Conservation (phyloP, 2,888 invertebrate genomes). For the Drepana falcataria region DNA sequence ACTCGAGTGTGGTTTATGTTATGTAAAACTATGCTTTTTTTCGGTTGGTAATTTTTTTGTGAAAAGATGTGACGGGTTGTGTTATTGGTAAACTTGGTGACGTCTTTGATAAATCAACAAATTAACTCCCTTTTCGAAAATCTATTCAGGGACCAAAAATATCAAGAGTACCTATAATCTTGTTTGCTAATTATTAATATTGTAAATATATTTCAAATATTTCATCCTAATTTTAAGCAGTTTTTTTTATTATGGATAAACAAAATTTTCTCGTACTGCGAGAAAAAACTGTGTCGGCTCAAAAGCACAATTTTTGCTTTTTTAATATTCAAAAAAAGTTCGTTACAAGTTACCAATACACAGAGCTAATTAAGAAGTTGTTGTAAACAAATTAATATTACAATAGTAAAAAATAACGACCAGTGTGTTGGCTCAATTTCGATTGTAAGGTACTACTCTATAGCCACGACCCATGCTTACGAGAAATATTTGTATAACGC, state of each 20-base stretch:
- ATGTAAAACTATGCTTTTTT: constrained; percentile 26
- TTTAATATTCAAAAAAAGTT: constrained; percentile 3
- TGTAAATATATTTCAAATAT: no score
- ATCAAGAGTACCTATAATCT: no score
- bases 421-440: constrained; percentile 50
- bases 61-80: constrained; percentile 21
- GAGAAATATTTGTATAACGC: constrained; percentile 27
- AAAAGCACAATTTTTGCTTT: no score
- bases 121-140: neutral
- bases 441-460: constrained; percentile 36
- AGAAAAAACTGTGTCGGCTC: neutral
- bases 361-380: constrained; percentile 30
- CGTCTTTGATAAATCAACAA: constrained; percentile 6
- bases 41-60: constrained; percentile 29
- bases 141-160: neutral
- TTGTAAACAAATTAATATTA: constrained; percentile 29
- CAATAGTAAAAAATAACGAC: constrained; percentile 30
- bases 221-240: no score
- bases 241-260: no score
- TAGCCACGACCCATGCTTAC: constrained; percentile 37
- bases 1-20: constrained; percentile 20
- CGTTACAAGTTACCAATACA: constrained; percentile 36
- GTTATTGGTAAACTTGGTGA: constrained; percentile 29
- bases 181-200: no score
- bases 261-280: no score